Conservation (phyloP, 2,113 vertebrate genomes). For the Theristicus caerulescens region DNA sequence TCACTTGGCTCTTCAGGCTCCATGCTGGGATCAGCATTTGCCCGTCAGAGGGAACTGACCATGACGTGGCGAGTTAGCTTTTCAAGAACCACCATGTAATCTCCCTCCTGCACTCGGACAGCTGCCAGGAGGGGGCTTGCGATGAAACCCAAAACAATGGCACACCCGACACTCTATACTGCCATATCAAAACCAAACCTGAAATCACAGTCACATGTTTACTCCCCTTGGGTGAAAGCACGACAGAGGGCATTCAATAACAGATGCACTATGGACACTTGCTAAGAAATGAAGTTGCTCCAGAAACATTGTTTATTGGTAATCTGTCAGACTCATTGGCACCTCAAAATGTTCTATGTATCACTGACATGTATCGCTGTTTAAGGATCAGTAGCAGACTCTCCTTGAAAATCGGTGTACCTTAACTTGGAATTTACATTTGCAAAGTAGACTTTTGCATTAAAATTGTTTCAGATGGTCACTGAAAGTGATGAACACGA, state of each 20-base stretch:
- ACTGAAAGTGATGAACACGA: not conserved
- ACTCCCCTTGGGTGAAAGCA: not conserved
- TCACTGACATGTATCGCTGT: not conserved
- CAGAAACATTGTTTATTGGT: not conserved
- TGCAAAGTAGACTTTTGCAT: not conserved
- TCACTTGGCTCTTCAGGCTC: not conserved
- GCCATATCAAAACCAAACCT: not conserved
- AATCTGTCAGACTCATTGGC: not conserved
- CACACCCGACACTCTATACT: fast-evolving
- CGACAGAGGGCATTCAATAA: not conserved
- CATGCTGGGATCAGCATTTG: not conserved
- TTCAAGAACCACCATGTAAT: not conserved
- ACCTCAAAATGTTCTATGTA: not conserved
- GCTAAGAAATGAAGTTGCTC: not conserved
- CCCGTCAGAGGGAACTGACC: not conserved
- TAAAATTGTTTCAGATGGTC: not conserved
- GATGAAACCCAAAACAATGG: not conserved
- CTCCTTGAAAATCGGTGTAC: not conserved
- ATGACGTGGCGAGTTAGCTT: not conserved
- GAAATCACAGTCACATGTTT: fast-evolving
- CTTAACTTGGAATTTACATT: not conserved
- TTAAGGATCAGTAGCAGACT: not conserved
- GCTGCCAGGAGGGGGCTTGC: not conserved
- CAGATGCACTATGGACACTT: not conserved
- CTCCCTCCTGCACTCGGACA: not conserved